Evolutionary conservation across 1,140 invertebrate genomes (phyloP).

Genomic region (Caenorhabditis briggsae): DNA sequence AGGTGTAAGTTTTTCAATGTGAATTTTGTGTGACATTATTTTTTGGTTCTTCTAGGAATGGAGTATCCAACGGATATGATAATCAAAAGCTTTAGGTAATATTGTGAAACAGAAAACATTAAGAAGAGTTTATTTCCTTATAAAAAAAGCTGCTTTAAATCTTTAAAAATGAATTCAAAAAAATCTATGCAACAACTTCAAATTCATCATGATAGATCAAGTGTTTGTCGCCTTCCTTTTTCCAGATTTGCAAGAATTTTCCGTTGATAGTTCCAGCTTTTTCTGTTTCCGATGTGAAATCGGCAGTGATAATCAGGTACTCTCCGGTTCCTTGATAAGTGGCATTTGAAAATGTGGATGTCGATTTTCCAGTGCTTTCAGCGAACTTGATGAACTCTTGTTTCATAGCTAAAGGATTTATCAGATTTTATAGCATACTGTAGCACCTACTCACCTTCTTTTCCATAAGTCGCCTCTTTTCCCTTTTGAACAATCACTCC

Average conservation of each 20-base stretch:
- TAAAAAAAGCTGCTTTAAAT: no score
- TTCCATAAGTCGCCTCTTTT: constrained; percentile 14
- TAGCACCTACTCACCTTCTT: not conserved
- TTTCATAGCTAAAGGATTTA: not conserved
- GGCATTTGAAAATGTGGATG: not conserved
- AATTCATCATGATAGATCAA: constrained; percentile 26
- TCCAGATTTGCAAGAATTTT: constrained; percentile 33
- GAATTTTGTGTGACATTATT: no score
- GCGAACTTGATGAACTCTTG: constrained; percentile 19
- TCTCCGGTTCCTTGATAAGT: constrained; percentile 9
- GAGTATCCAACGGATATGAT: no score
- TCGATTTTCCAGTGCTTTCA: not conserved
- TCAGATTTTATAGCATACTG: not conserved
- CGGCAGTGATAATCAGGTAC: constrained; percentile 7
- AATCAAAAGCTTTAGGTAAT: no score
- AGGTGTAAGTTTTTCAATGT: no score
- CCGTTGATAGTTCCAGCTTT: constrained; percentile 25
- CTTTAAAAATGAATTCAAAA: not conserved
- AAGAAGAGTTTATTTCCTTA: no score
- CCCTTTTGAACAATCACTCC: constrained; percentile 27
- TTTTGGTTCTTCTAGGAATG: no score
- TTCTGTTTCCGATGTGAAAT: constrained; percentile 7
- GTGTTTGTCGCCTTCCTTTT: constrained; percentile 21
- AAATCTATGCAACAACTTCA: constrained; percentile 29
- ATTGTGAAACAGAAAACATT: no score